Conservation (phyloP, 2,113 vertebrate species). For the Martes martes region DNA sequence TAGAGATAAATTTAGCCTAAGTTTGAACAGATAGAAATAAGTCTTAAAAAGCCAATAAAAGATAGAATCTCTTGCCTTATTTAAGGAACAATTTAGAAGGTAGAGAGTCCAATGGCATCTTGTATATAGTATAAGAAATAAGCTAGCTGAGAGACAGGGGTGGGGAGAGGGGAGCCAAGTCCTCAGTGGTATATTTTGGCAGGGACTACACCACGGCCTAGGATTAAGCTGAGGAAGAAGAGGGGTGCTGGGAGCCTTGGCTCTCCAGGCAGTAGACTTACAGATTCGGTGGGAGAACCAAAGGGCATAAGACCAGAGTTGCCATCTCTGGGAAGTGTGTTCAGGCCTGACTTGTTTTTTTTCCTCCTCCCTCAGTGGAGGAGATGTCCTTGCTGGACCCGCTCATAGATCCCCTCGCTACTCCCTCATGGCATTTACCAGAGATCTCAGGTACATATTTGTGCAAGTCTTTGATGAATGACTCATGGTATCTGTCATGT, state of each 20-base stretch:
- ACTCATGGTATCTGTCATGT: background rate
- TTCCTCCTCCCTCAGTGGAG: background rate
- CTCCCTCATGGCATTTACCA: background rate
- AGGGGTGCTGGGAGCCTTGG: background rate
- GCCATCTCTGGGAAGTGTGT: background rate
- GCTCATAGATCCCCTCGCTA: background rate
- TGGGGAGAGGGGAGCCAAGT: background rate
- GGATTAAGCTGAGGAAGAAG: background rate
- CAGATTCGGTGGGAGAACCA: background rate
- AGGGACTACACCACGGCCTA: too few relatives aligned
- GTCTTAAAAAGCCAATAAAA: constrained; percentile 7
- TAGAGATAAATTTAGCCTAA: background rate
- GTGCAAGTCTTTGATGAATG: background rate
- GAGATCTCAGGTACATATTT: background rate
- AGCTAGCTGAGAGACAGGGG: background rate
- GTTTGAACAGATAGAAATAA: background rate
- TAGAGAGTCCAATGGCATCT: background rate
- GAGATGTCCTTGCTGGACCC: background rate
- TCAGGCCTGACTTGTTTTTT: background rate
- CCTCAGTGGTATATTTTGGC: background rate
- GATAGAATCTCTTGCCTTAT: background rate
- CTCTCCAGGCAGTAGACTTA: background rate
- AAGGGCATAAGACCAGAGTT: background rate
- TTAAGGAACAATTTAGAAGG: background rate
- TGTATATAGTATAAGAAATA: background rate